A percentile compares a stretch with the other conserved stretches of the same genome.
Conservation (phyloP, 2,888 invertebrate genomes). For the Choreutis nemorana region DNA sequence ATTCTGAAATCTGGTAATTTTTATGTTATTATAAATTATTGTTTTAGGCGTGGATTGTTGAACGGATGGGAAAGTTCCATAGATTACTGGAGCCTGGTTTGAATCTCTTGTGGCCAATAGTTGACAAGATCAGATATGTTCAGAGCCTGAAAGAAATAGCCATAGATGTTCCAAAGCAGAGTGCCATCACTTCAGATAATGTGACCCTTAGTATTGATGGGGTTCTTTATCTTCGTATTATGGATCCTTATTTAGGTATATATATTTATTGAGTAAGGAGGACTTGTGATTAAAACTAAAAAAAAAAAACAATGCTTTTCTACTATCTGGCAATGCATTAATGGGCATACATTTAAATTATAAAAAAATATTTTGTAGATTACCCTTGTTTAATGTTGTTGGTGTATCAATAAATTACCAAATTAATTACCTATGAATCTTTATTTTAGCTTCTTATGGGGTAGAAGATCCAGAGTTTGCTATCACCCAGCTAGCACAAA, state of each 20-base stretch:
- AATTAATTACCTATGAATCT: too few relatives aligned
- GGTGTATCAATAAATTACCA: too few relatives aligned
- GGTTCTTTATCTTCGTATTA: constrained; percentile 91
- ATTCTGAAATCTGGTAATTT: too few relatives aligned
- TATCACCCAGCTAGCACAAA: constrained; percentile 98
- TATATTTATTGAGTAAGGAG: too few relatives aligned
- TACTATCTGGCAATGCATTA: too few relatives aligned
- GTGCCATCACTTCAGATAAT: constrained; percentile 97
- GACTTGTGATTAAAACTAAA: too few relatives aligned
- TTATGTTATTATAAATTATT: too few relatives aligned
- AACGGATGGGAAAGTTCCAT: constrained; percentile 97
- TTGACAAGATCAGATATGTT: constrained; percentile 95
- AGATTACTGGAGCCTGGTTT: constrained; percentile 94
- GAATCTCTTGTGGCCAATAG: constrained; percentile 88
- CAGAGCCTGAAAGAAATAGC: constrained; percentile 99
- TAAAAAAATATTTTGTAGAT: too few relatives aligned
- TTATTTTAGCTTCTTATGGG: constrained; percentile 83
- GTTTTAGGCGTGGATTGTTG: constrained; percentile 92
- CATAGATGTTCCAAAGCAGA: constrained; percentile 98
- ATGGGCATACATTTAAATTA: too few relatives aligned
- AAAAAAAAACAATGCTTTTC: too few relatives aligned
- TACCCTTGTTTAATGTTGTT: too few relatives aligned
- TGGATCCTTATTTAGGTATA: constrained; percentile 88
- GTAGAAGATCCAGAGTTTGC: constrained; percentile 99
- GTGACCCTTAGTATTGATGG: constrained; percentile 97